Conservation (phyloP, 2,113 vertebrate genomes). For the Dinomys branickii region DNA sequence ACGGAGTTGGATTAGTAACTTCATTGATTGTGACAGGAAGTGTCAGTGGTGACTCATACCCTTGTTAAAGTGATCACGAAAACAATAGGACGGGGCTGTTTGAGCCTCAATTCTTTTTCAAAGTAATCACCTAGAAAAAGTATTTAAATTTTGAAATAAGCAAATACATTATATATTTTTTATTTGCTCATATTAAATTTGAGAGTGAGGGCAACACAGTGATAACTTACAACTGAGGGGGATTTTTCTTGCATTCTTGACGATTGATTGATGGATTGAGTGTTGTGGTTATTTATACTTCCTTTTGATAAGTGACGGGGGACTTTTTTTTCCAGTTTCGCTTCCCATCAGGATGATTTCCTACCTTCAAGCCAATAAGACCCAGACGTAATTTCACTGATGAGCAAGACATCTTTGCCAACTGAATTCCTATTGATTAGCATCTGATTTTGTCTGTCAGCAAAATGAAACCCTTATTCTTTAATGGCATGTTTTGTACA, state of each 20-base stretch:
- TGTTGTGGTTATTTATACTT: conserved; percentile 39
- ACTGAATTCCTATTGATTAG: conserved; percentile 76
- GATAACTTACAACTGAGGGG: neutral
- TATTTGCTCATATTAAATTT: neutral
- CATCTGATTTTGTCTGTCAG: conserved; percentile 86
- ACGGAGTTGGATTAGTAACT: neutral
- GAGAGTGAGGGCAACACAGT: neutral
- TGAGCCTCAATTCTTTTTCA: neutral
- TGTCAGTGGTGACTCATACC: neutral
- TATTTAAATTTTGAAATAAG: conserved; percentile 26
- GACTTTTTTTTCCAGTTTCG: conserved; percentile 57
- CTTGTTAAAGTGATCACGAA: neutral
- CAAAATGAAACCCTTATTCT: conserved; percentile 86
- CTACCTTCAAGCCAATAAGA: conserved; percentile 50
- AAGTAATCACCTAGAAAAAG: neutral
- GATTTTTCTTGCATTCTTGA: neutral
- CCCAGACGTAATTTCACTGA: conserved; percentile 74
- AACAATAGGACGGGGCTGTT: neutral
- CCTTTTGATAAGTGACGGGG: conserved; percentile 42
- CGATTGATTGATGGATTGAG: conserved; percentile 2
- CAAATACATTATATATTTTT: neutral
- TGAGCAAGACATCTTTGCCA: conserved; percentile 62
- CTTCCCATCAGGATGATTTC: conserved; percentile 54
- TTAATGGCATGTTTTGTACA: conserved; percentile 83
- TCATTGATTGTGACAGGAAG: conserved; percentile 23